phyloP scores from a whole-genome alignment of 92 coral and sea anemone genomes.

The Meandrina meandrites region DNA sequence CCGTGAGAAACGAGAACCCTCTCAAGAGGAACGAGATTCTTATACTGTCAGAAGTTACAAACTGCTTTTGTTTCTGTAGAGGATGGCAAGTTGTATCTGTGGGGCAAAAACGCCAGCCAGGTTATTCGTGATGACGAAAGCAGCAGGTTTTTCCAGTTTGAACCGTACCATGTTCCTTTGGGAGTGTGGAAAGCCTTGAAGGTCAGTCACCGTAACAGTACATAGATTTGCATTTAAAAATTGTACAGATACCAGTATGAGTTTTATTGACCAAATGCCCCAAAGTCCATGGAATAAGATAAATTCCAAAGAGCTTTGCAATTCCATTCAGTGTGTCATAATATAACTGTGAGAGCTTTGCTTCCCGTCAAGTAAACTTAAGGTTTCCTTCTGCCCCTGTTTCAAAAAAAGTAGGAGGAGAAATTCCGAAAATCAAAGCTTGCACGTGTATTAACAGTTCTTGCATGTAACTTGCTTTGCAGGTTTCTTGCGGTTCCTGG shows the following conservation, averaged over 20 bases:
- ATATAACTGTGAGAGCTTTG: background rate
- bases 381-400: background rate
- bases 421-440: too few species aligned
- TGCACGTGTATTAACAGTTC: background rate
- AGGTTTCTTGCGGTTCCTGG: constrained; percentile 99
- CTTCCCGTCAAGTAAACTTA: background rate
- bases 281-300: background rate
- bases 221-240: background rate
- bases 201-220: constrained; percentile 40
- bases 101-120: constrained; percentile 92
- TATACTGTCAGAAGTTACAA: too few species aligned
- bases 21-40: background rate
- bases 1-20: background rate
- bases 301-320: background rate
- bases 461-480: background rate
- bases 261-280: background rate
- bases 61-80: constrained; percentile 39
- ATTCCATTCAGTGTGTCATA: background rate
- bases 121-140: constrained; percentile 80
- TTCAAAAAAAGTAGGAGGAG: background rate
- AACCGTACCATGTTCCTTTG: constrained; percentile 67
- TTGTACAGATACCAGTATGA: background rate
- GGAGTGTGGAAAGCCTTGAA: constrained; percentile 75
- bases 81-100: constrained; percentile 79
- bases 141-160: constrained; percentile 79